These are phyloP conservation scores for Leptonema lineaticorne DNA, from an alignment of 1,140 invertebrate genomes.

Conservation along the genomic window DNA sequence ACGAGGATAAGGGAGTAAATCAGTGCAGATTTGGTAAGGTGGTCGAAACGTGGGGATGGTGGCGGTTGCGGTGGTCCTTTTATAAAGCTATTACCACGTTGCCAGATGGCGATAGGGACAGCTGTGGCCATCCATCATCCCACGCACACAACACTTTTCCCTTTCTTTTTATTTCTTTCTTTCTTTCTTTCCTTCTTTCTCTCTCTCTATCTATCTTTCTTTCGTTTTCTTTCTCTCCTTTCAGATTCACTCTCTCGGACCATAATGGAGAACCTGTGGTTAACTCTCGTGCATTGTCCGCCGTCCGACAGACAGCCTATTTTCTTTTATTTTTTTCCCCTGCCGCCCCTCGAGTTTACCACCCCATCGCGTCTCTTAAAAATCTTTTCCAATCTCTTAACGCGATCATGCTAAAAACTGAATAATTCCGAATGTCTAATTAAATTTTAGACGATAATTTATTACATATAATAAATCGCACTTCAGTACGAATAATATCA, in stretches of 20 bases:
- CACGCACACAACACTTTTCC: conserved; percentile 12
- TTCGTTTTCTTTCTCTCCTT: conserved; percentile 19
- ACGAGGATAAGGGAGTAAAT: neutral
- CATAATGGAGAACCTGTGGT: conserved; percentile 21
- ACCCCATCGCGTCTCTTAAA: too few species aligned
- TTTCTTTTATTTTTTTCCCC: too few species aligned
- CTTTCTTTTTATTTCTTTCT: neutral
- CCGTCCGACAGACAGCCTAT: neutral
- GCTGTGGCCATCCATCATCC: conserved; percentile 40
- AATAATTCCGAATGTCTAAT: too few species aligned
- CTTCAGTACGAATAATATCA: too few species aligned
- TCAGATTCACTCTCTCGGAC: conserved; percentile 10
- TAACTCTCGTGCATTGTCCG: conserved; percentile 7
- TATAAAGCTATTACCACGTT: conserved; percentile 35
- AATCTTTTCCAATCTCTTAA: too few species aligned
- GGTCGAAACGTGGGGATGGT: neutral
- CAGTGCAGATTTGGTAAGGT: conserved; percentile 2
- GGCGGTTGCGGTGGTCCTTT: conserved; percentile 13
- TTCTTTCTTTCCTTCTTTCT: conserved; percentile 23
- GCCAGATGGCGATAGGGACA: conserved; percentile 32
- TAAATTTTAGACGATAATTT: too few species aligned
- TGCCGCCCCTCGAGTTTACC: too few species aligned
- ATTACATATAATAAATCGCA: too few species aligned
- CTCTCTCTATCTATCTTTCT: neutral
- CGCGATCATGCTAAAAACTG: too few species aligned